Evolutionary conservation across 2,888 invertebrate genomes (phyloP), one percentile per base, ranked within the genome.

Genomic region (Diploptera punctata): DNA sequence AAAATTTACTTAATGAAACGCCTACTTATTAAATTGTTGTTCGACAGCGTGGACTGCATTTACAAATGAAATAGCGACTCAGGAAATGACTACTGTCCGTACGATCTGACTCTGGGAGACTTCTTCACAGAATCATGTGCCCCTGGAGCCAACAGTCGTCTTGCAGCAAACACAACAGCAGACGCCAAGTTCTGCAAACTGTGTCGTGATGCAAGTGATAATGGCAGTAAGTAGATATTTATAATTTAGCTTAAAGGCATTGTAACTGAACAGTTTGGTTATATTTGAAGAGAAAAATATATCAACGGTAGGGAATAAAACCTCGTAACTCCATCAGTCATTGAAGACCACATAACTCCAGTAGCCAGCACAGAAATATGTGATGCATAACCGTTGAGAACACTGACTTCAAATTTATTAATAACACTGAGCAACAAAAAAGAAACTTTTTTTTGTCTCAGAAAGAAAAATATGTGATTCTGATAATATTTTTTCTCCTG

Each of bases 101-200:
- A 90, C 80, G 85, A 87, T 0, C 79, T 81, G 67, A 81, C 86
- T 0, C 84, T 89, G 0, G 85, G 86, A 0, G 83, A 87, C 69
- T 87, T 88, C 80, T 87, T 91, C 77, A 79, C 81, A 1, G 82
- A 83, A 0, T 87, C 88, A 2, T 91, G 91, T 80, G 87, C 88
- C 0, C 90, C 90, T 0, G 90, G 90, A 0, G 87, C 89, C 0
- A 76, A 81, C 0, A 87, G 87, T 77, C 78, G 84, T 7, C 78
- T 47, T 47, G n/a, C n/a, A n/a, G n/a, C n/a, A n/a, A 3, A n/a
- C n/a, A 67, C 69, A 68, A 70, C 19, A 70, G 69, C 29, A 43
- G 69, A 73, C n/a, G 69, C 76, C 4, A 33, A 76, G 19, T 19
- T 73, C 69, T 73, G 71, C 73, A 47, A 71, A 68, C 73, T 78